Evolutionary conservation across 1,140 invertebrate species (phyloP), one percentile per base, ranked within the genome.

Genomic region (Oedothorax gibbosus): DNA sequence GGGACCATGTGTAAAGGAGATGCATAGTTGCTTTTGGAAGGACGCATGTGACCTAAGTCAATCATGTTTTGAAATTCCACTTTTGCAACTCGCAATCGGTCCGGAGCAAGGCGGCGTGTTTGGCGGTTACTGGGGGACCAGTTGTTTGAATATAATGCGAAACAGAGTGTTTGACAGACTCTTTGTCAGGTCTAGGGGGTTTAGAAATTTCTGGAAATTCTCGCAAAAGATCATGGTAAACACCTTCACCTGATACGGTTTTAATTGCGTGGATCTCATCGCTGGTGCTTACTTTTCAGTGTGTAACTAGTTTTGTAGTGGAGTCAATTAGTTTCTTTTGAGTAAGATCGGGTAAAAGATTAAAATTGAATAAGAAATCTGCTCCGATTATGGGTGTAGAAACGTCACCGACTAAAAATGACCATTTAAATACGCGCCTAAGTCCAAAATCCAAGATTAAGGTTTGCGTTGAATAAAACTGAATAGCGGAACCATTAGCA

Each of bases 111-210:
- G 12, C 54, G 56, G 11, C 71, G 71, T 62, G 75, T 66, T 53
- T 20, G 0, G 49, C 51, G 21, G 7, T 53, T 15, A 86, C 73
- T 8, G 85, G 84, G 21, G 50, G 69, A 10, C 71, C 86, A 12
- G 15, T 60, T 20, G 86, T 86, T 10, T 86, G 6, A 69, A 86
- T 86, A 60, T 78, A 53, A 64, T 86, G 85, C 9, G 60, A 18
- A 11, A 84, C 79, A 0, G 65, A 7, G 35, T 86, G 78, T 72
- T 84, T 73, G 14, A 76, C 56, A n/a, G n/a, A n/a, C 53, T 51
- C 50, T 68, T 53, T 2, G 14, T 56, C 64, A n/a, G 75, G 49
- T 35, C 18, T 11, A 54, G 68, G 18, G 5, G 81, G 71, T 49
- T 57, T 69, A 7, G 56, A 50, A 14, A 86, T 78, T 7, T 86